Evolutionary conservation across 2,888 invertebrate genomes (phyloP).

Genomic region (Eilema griseolum): DNA sequence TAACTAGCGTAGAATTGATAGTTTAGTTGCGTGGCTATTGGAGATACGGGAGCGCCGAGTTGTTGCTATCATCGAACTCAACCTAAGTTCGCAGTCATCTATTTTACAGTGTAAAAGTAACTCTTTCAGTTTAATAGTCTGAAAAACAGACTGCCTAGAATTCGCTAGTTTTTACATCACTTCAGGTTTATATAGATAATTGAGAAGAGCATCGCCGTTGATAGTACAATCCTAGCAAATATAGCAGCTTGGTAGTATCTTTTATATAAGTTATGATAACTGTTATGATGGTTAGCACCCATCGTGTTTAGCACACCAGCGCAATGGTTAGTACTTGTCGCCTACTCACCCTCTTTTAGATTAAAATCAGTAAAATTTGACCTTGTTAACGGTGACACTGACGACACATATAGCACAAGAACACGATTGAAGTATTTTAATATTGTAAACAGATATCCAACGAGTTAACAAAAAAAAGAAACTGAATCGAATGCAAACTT

Average conservation of each 20-base stretch:
- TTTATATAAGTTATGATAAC: background rate
- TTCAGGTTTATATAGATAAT: background rate
- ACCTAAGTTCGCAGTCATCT: background rate
- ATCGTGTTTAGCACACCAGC: background rate
- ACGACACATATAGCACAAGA: background rate
- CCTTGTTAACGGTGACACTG: background rate
- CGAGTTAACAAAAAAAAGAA: background rate
- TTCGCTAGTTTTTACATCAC: background rate
- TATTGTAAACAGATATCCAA: background rate
- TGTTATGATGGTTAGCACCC: background rate
- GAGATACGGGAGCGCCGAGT: background rate
- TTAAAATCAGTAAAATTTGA: background rate
- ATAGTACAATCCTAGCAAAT: background rate
- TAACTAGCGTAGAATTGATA: slow-evolving; percentile 4
- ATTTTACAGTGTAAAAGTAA: no score
- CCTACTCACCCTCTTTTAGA: background rate
- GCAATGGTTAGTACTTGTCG: background rate
- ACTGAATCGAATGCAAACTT: background rate
- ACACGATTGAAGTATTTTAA: background rate
- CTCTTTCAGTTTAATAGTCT: background rate
- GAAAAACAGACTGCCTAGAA: background rate
- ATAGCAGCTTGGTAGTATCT: background rate
- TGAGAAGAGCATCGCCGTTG: background rate
- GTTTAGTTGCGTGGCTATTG: background rate
- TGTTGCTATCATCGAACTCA: background rate